Conservation (phyloP, 2,888 invertebrate species). For the Hedya salicella region DNA sequence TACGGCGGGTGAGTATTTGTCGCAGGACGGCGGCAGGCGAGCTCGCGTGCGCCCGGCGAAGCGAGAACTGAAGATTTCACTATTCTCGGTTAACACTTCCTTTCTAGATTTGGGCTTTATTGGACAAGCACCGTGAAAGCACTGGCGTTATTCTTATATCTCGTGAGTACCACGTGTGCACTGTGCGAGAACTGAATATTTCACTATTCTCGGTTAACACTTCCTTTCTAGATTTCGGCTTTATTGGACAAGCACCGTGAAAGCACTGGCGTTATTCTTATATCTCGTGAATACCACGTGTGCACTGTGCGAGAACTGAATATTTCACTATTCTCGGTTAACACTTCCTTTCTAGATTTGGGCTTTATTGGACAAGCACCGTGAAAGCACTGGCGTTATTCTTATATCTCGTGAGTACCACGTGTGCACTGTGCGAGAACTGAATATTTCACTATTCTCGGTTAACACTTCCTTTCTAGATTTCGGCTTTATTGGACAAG, state of each 20-base stretch:
- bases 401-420: no score
- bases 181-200: conserved; percentile 3
- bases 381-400: no score
- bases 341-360: neutral
- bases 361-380: no score
- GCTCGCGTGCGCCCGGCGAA: conserved; percentile 14
- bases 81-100: conserved; percentile 20
- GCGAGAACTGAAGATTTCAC: conserved; percentile 6
- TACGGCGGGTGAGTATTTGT: conserved; percentile 10
- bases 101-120: neutral
- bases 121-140: no score
- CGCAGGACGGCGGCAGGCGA: conserved; percentile 17
- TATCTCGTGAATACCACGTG: no score
- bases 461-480: conserved; percentile 6
- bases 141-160: no score
- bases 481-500: no score
- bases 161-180: conserved; percentile 22
- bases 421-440: conserved; percentile 8
- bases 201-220: conserved; percentile 21
- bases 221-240: neutral
- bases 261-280: no score
- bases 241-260: no score
- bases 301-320: neutral
- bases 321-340: conserved; percentile 18
- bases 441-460: conserved; percentile 18